Conservation (phyloP, 2,797 vertebrate genomes). For the Pseudochaenichthys georgianus region DNA sequence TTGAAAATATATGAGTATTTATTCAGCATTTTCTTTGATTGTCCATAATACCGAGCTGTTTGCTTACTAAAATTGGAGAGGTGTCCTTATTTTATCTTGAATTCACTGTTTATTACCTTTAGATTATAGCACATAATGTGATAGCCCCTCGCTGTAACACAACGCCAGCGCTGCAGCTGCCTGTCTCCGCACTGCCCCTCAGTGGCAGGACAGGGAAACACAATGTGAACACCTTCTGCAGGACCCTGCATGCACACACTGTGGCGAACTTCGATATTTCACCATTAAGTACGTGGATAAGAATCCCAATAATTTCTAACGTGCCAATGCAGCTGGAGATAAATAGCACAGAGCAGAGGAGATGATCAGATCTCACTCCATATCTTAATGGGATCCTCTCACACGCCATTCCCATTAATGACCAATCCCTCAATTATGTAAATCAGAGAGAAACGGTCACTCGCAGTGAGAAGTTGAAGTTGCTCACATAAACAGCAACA, state of each 20-base stretch:
- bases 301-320: conserved; percentile 69
- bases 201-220: conserved; percentile 70
- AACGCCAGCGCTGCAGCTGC: conserved; percentile 43
- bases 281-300: conserved; percentile 65
- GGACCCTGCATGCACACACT: conserved; percentile 31
- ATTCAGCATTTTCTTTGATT: conserved; percentile 54
- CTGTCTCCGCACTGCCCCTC: conserved; percentile 84
- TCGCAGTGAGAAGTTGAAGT: conserved; percentile 82
- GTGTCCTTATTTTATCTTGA: conserved; percentile 49
- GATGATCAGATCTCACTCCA: conserved; percentile 84
- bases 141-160: conserved; percentile 65
- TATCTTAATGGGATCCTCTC: conserved; percentile 87
- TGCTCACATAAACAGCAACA: conserved; percentile 81
- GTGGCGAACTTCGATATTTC: conserved; percentile 63
- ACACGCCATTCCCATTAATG: conserved; percentile 82
- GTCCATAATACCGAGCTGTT: conserved; percentile 57
- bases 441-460: conserved; percentile 78
- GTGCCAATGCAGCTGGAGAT: conserved; percentile 70
- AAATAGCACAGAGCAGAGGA: conserved; percentile 72
- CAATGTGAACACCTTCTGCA: conserved; percentile 39
- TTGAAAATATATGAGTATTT: conserved; percentile 62
- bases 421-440: conserved; percentile 86
- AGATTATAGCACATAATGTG: conserved; percentile 72
- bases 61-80: conserved; percentile 64
- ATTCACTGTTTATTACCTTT: conserved; percentile 64